Evolutionary conservation across 2,113 vertebrate species (phyloP).

Genomic region (Poeciliopsis turrubarensis): DNA sequence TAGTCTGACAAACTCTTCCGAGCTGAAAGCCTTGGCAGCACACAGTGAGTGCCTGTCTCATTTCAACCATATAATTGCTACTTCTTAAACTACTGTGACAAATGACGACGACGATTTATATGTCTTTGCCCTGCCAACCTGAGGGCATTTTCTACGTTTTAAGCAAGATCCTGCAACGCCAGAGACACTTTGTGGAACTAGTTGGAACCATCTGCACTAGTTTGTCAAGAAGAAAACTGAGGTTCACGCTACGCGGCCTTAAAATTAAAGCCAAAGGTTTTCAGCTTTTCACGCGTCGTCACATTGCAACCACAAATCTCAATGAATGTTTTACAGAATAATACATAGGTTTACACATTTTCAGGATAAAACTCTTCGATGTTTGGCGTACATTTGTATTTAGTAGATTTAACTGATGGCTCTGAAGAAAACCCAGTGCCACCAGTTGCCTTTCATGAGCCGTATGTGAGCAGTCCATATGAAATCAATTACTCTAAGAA

Average conservation of each 20-base stretch:
- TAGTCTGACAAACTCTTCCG: conserved; percentile 66
- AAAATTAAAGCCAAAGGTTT: neutral
- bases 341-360: too few relatives aligned
- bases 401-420: neutral
- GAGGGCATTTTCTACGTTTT: neutral
- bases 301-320: too few relatives aligned
- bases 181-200: neutral
- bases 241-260: conserved; percentile 7
- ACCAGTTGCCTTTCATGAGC: neutral
- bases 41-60: conserved; percentile 61
- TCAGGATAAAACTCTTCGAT: neutral
- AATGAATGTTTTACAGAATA: too few relatives aligned
- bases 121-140: neutral
- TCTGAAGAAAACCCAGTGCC: neutral
- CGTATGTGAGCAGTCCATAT: too few relatives aligned
- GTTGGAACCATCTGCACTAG: neutral
- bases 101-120: conserved; percentile 2
- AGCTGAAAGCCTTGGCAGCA: conserved; percentile 68
- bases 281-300: too few relatives aligned
- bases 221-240: conserved; percentile 24
- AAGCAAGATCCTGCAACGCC: neutral
- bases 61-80: conserved; percentile 23
- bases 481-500: too few relatives aligned
- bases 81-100: conserved; percentile 24
- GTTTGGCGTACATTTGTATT: neutral